phyloP scores from a whole-genome alignment of 2,797 vertebrate genomes.

The Sebastes itinus region DNA sequence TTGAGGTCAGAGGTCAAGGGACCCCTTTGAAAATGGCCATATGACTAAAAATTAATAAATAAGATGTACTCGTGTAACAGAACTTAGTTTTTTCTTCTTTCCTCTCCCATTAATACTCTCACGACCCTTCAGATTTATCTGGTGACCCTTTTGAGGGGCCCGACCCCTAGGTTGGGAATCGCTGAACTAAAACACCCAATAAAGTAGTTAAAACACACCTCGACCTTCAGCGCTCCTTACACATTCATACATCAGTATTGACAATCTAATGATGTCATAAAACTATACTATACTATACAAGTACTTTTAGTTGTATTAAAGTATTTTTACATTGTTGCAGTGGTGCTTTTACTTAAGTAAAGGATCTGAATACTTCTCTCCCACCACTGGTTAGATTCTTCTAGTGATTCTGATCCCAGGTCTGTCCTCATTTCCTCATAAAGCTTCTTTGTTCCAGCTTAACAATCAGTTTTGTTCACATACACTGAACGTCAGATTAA shows the following conservation, averaged over 20 bases:
- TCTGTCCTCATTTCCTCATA: background rate
- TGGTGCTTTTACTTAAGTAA: background rate
- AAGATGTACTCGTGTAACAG: too few species aligned
- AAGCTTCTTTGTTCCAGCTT: background rate
- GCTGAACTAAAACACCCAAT: background rate
- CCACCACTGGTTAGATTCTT: background rate
- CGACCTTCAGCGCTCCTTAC: background rate
- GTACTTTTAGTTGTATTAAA: background rate
- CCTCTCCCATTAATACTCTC: background rate
- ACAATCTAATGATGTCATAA: background rate
- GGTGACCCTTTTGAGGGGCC: background rate
- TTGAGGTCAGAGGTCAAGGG: too few species aligned
- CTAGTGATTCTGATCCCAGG: background rate
- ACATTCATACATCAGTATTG: too few species aligned
- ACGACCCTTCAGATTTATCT: background rate
- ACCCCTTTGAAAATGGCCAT: too few species aligned
- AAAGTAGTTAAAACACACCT: too few species aligned
- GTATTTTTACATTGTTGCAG: background rate
- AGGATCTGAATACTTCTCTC: background rate
- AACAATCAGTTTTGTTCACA: background rate
- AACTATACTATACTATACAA: background rate
- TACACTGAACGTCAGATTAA: background rate
- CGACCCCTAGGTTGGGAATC: background rate
- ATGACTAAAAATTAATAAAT: too few species aligned
- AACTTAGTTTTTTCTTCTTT: background rate